A percentile compares a stretch with the other conserved stretches of the same genome.
Conservation (phyloP, 2,888 invertebrate genomes). For the Trissolcus japonicus region DNA sequence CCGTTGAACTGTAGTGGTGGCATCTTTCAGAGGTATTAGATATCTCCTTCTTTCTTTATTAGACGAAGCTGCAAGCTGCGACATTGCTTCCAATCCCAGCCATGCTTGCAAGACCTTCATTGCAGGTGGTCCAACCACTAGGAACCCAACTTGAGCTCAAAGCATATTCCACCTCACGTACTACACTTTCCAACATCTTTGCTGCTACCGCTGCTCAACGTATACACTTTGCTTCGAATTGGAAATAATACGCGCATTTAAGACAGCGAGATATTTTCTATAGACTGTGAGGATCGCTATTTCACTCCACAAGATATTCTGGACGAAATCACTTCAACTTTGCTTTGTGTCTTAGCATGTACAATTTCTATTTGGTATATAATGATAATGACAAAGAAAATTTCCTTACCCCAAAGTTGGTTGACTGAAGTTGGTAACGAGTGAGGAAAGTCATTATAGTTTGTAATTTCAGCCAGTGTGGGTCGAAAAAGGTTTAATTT, state of each 20-base stretch:
- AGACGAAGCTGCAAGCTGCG: slow-evolving; percentile 13
- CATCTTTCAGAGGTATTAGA: slow-evolving; percentile 26
- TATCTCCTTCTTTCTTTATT: slow-evolving; percentile 30
- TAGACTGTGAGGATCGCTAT: neutral
- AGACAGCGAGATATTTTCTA: slow-evolving; percentile 19
- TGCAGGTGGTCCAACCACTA: slow-evolving; percentile 58
- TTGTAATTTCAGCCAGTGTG: no score
- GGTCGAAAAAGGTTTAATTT: neutral
- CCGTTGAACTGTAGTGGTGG: slow-evolving; percentile 22
- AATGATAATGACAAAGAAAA: neutral
- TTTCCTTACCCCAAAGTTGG: neutral
- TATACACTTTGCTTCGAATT: slow-evolving; percentile 46
- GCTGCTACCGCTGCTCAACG: slow-evolving; percentile 20
- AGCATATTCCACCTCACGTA: slow-evolving; percentile 34
- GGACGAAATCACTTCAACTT: neutral
- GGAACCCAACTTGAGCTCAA: slow-evolving; percentile 17
- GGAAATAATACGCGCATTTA: slow-evolving; percentile 36
- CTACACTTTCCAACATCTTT: slow-evolving; percentile 30
- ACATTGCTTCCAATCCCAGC: slow-evolving; percentile 49
- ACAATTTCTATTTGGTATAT: slow-evolving; percentile 35
- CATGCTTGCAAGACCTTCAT: slow-evolving; percentile 57
- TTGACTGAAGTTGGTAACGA: no score
- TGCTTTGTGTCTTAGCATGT: neutral
- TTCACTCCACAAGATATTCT: neutral
- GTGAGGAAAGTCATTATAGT: no score